These are phyloP conservation scores for Rhinichthys klamathensis DNA, from an alignment of 2,113 vertebrate genomes.

Conservation along the genomic window DNA sequence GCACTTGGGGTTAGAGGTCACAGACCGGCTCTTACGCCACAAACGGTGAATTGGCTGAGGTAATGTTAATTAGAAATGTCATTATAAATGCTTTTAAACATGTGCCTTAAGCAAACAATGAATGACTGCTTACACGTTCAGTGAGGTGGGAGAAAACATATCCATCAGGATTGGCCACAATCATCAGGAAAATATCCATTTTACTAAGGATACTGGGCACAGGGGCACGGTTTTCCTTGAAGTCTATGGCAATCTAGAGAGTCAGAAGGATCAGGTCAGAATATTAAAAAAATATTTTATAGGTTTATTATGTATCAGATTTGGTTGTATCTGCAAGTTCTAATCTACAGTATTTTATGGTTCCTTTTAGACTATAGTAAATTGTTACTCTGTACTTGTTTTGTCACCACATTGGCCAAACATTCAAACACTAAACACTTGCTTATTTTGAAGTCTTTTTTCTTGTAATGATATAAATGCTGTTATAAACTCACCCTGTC, in stretches of 20 bases:
- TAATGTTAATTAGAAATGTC: not conserved
- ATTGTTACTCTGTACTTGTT: not conserved
- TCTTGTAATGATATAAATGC: not conserved
- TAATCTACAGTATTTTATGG: not conserved
- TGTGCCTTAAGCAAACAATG: not conserved
- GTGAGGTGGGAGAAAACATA: constrained; percentile 81
- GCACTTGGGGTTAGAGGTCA: constrained; percentile 64
- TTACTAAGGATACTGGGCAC: constrained; percentile 80
- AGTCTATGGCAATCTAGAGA: constrained; percentile 82
- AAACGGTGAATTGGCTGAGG: constrained; percentile 79
- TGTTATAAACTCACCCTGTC: constrained; percentile 79
- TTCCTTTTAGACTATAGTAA: not conserved
- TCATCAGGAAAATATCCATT: constrained; percentile 87
- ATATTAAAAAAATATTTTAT: not conserved
- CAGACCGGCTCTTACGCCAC: constrained; percentile 93
- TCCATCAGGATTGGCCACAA: constrained; percentile 90
- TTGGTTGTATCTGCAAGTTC: not conserved
- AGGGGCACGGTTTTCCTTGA: constrained; percentile 65
- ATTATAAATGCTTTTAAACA: constrained; percentile 7
- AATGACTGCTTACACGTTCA: constrained; percentile 62
- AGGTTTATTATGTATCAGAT: not conserved
- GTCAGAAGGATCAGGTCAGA: not conserved
- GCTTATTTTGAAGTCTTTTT: not conserved
- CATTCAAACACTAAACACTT: not conserved
- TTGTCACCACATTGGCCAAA: not conserved